These are phyloP conservation scores for Ectropis crepuscularia DNA, from an alignment of 2,888 invertebrate genomes.

Conservation along the genomic window DNA sequence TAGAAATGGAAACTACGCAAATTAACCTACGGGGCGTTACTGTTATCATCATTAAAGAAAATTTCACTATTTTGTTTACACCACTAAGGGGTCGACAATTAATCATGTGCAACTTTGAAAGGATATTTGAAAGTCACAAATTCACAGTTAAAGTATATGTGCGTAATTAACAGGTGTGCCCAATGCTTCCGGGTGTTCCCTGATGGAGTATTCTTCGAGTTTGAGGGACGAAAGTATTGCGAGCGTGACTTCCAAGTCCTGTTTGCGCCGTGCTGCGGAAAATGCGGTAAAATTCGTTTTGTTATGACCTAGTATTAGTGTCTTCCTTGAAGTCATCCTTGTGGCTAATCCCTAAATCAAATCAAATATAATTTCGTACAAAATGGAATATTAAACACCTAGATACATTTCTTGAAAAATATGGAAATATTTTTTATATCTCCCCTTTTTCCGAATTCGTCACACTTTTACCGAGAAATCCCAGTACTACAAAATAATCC, in stretches of 20 bases:
- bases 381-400: no score
- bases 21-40: no score
- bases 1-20: no score
- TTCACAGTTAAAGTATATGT: no score
- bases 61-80: no score
- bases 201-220: conserved; percentile 99
- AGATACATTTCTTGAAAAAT: no score
- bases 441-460: not conserved
- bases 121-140: no score
- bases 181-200: conserved; percentile 99
- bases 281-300: conserved; percentile 84
- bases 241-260: conserved; percentile 99
- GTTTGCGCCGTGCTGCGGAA: conserved; percentile 96
- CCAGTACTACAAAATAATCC: no score
- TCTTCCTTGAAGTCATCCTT: not conserved
- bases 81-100: no score
- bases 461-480: not conserved
- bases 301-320: not conserved
- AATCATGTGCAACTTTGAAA: no score
- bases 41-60: no score
- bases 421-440: not conserved
- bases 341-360: not conserved
- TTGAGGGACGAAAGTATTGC: conserved; percentile 99
- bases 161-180: conserved; percentile 73
- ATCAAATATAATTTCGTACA: no score